These are phyloP conservation scores for Erethizon dorsatum DNA, from an alignment of 2,797 vertebrate genomes.

Conservation along the genomic window DNA sequence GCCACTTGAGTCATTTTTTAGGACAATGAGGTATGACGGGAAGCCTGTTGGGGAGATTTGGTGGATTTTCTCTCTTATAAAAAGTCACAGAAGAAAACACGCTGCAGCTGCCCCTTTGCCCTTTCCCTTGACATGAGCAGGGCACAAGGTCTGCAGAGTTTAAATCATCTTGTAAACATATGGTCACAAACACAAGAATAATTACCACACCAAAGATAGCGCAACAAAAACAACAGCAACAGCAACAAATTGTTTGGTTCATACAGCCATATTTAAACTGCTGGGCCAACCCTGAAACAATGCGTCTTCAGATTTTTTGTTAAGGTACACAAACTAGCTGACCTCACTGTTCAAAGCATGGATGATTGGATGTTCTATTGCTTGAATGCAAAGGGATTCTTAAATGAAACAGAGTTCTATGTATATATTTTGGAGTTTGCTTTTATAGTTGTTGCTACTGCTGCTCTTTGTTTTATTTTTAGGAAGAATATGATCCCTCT, in stretches of 20 bases:
- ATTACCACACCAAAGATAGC: background rate
- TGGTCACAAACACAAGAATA: background rate
- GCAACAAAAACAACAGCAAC: background rate
- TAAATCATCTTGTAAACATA: background rate
- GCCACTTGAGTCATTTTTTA: background rate
- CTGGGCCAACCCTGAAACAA: background rate
- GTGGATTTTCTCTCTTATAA: conserved; percentile 43
- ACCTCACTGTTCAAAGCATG: background rate
- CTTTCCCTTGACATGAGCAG: background rate
- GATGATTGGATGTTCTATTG: background rate
- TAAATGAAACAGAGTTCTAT: background rate
- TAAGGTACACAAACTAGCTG: background rate
- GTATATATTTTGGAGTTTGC: background rate
- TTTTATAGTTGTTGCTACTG: background rate
- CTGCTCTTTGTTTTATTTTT: background rate
- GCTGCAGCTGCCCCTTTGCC: background rate
- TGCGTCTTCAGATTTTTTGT: background rate
- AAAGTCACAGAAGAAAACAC: background rate
- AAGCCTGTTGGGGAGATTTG: background rate
- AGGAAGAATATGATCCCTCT: background rate
- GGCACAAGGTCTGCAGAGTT: background rate
- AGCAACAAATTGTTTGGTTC: background rate
- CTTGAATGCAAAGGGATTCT: conserved; percentile 6
- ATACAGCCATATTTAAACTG: background rate
- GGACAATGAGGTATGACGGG: background rate